These are phyloP conservation scores for Achlya flavicornis DNA, from an alignment of 2,888 invertebrate genomes.

Conservation along the genomic window DNA sequence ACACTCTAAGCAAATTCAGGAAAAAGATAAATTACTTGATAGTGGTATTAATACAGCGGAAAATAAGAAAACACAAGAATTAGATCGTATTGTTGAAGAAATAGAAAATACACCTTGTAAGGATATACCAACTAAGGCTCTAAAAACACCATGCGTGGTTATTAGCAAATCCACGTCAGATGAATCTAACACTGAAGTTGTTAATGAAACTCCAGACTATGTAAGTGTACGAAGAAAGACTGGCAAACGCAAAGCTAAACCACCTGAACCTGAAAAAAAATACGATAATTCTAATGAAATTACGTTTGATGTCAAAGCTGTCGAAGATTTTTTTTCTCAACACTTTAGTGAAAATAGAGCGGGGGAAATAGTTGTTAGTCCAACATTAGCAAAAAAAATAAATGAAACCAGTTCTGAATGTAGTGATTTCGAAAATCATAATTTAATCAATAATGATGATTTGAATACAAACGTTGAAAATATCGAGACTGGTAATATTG, in stretches of 20 bases:
- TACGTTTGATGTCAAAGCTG: constrained; percentile 39
- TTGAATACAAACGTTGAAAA: constrained; percentile 29
- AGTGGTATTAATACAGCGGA: constrained; percentile 45
- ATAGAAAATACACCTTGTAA: constrained; percentile 47
- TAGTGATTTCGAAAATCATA: constrained; percentile 48
- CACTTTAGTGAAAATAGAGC: constrained; percentile 49
- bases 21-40: constrained; percentile 33
- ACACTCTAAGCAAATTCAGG: constrained; percentile 22
- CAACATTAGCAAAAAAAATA: constrained; percentile 60
- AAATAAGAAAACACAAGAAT: constrained; percentile 35
- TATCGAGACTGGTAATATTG: constrained; percentile 41
- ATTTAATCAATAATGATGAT: constrained; percentile 31
- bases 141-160: constrained; percentile 28
- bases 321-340: constrained; percentile 63
- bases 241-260: constrained; percentile 6
- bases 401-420: constrained; percentile 61
- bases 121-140: constrained; percentile 21
- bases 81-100: constrained; percentile 36
- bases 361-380: constrained; percentile 53
- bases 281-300: constrained; percentile 21
- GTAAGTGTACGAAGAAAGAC: constrained; percentile 41
- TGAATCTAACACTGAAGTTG: constrained; percentile 60
- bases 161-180: constrained; percentile 56
- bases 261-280: constrained; percentile 17
- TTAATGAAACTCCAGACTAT: constrained; percentile 52